Evolutionary conservation across 2,888 invertebrate genomes (phyloP), one percentile per base, ranked within the genome.

Genomic region (Nemoura dubitans): DNA sequence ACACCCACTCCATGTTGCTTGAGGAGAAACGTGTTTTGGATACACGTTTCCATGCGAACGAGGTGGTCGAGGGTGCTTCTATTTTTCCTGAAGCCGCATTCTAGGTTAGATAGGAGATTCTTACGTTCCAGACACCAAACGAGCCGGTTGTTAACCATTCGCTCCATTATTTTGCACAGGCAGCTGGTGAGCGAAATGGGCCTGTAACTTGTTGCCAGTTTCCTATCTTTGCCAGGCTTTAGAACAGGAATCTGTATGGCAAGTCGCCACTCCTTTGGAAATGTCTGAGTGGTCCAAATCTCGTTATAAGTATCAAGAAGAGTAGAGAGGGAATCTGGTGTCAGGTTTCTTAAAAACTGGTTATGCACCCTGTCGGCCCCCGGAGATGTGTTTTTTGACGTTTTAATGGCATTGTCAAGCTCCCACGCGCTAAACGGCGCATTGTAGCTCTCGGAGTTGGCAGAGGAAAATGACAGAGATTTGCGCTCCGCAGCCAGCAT

Each of bases 171-270:
- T 86, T 90, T 90, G 59, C 89, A 89, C 7, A 89, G 82, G 82
- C 89, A 89, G 82, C 89, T 89, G 21, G 89, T 89, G 27, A 89
- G 86, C 28, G 89, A 88, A 16, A 90, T 90, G 14, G 89, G 89
- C 21, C 89, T 83, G 83, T 89, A 89, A 26, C 76, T 82, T 29
- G 30, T 42, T n/a, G 84, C 59, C 28, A 84, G 42, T 10, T 28
- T 30, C 78, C 29, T 83, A 27, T 86, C 77, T 78, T 85, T 83
- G 21, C 36, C 30, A 28, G 76, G 30, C 21, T 86, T 86, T 1
- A 76, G 28, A n/a, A 82, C 82, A 10, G 82, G 78, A 16, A 86
- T 27, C 82, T 81, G 27, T n/a, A 29, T 29, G n/a, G 86, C 81
- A 7, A 42, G 25, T 80, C 80, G 42, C 86, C 86, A 86, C 43